Base-by-base conservation (phyloP, 2,113 vertebrate genomes). In the Tetrax tetrax region DNA sequence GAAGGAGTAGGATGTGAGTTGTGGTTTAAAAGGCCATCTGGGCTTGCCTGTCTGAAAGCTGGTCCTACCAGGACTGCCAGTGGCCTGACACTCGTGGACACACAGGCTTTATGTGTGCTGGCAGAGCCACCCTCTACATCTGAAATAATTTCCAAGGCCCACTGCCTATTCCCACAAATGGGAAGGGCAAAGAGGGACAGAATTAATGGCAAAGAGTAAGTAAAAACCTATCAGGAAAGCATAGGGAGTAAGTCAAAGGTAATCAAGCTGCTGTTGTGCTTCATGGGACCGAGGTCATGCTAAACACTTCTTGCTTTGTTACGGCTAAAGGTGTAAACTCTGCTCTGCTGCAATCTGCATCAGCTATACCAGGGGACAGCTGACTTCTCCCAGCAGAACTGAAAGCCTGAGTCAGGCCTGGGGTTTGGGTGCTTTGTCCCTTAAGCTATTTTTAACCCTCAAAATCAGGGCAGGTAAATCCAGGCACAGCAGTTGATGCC, bases 61-160 rank as follows among this genome's bases (percentile, higher is more conserved):
- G 35, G 9, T 71, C 35, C 74, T 59, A 8, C 21, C 9, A 3
- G 4, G n/a, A 43, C 31, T 54, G 45, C 75, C 31, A 53, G 61
- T 7, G n/a, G 21, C 37, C 59, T 0, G 0, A 14, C 15, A 25
- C 6, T n/a, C 0, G 0, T 3, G 54, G 4, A 5, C 48, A 20
- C 35, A 2, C 17, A 37, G 53, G 56, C 13, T 50, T 81, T 9
- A 10, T 13, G 29, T 31, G 41, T n/a, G 31, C 53, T 57, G 57
- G 43, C 75, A 69, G 57, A 76, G 57, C 41, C n/a, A 13, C 47
- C 28, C 24, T 43, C 88, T 57, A 8, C 38, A 51, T 5, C 19
- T 29, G 47, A 60, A 70, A 45, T 33, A 15, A n/a, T 14, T 60
- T 43, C 53, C 65, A 65, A 1, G 1, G 27, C 48, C 57, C 35